phyloP scores from a whole-genome alignment of 23 tunicate species.

The Styela plicata region DNA sequence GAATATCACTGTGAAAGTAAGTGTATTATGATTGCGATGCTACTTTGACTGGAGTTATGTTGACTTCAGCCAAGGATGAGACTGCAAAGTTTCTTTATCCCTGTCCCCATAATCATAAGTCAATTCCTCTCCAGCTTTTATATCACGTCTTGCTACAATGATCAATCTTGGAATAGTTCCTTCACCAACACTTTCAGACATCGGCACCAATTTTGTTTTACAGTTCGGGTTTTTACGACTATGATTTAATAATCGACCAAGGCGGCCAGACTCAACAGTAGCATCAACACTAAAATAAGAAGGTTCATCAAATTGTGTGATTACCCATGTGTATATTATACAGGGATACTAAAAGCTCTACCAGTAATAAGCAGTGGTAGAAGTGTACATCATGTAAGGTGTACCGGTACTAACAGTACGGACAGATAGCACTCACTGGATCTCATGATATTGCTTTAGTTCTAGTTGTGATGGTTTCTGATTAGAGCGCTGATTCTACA shows the following conservation, averaged over 20 bases:
- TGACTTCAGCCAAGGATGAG: slow-evolving; percentile 89
- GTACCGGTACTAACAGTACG: too few relatives aligned
- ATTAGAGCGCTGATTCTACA: too few relatives aligned
- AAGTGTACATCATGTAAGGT: too few relatives aligned
- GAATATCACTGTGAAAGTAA: too few relatives aligned
- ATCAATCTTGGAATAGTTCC: slow-evolving; percentile 33
- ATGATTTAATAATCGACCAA: slow-evolving; percentile 85
- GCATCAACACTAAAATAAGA: slow-evolving; percentile 71
- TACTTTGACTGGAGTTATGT: slow-evolving; percentile 1
- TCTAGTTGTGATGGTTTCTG: too few relatives aligned
- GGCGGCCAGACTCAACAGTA: slow-evolving; percentile 63
- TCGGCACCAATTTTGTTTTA: slow-evolving; percentile 53
- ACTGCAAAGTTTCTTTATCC: slow-evolving; percentile 54
- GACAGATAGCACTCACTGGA: too few relatives aligned
- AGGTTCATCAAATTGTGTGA: too few relatives aligned
- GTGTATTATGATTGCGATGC: too few relatives aligned
- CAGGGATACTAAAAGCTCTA: not conserved
- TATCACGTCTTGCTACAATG: slow-evolving; percentile 75
- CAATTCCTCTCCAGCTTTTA: slow-evolving; percentile 62
- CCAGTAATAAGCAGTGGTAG: too few relatives aligned
- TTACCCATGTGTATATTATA: too few relatives aligned
- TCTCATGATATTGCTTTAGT: too few relatives aligned
- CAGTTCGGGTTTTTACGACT: slow-evolving; percentile 77
- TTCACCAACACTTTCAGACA: slow-evolving; percentile 18
- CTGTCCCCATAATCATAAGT: slow-evolving; percentile 93